Evolutionary conservation across 2,113 vertebrate species (phyloP), one percentile per base, ranked within the genome.

Genomic region (Limnothrissa miodon): DNA sequence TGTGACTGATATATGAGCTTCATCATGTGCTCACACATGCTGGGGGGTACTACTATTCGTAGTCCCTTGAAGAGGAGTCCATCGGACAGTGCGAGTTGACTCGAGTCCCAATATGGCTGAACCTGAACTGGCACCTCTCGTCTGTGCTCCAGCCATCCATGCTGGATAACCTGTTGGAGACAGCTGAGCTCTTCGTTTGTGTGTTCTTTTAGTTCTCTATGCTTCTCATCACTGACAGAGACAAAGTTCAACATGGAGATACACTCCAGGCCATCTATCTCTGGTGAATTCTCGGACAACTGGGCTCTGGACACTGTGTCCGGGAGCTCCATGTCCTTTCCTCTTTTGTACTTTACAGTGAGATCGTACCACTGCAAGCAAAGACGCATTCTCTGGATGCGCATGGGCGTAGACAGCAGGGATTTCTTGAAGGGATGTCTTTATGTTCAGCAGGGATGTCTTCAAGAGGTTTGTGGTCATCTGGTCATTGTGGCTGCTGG

Each of bases 401-500:
- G 21, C 83, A 88, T 86, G 1, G 83, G 87, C 6, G 79, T 81
- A 19, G 79, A 81, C 10, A 88, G 62, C 23, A 85, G 78, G 4
- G 80, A 8, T 17, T 87, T 87, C 33, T 78, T 88, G 48, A 33
- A 85, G 5, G 86, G 83, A n/a, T n/a, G n/a, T n/a, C n/a, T n/a
- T n/a, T n/a, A n/a, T n/a, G n/a, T n/a, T n/a, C n/a, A n/a, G n/a
- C n/a, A n/a, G n/a, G n/a, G n/a, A n/a, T n/a, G 29, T 86, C 83
- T 59, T 86, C 81, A 6, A 83, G 83, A 39, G 81, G 85, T 11
- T 88, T 83, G 45, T 84, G 80, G 25, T 86, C 81, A 29, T 84
- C n/a, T 86, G 45, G 45, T 86, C 4, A 87, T 25, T 19, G 62
- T 87, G 51, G 85, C 80, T n/a, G n/a, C n/a, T n/a, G n/a, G n/a